Evolutionary conservation across 37 sponge, comb jelly and placozoan genomes (phyloP), one percentile per base, ranked within the genome.

Genomic region (Axinella damicornis): DNA sequence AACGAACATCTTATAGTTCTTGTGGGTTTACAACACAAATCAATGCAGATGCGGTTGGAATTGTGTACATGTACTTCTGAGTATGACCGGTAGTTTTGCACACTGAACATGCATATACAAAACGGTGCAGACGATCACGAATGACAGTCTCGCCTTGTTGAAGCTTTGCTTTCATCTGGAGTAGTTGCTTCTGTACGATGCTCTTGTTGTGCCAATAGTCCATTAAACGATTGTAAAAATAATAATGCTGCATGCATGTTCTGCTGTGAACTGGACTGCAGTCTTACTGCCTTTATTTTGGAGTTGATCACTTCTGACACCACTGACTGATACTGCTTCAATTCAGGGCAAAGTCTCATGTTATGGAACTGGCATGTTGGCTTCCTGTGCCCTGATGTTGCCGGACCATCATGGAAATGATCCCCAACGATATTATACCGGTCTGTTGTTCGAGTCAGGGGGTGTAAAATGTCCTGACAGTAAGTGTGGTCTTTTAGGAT

Each of bases 251-350:
- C 24, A 72, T 46, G 73, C 40, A 72, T 46, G 73, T 72, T 72
- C 24, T 72, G 73, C 53, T 72, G 73, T 24, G 22, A 28, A 41
- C 73, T 72, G n/a, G 30, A 28, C 73, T 72, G 73, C 22, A 72
- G 27, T 72, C 73, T 53, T n/a, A 28, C 30, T 20, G 73, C 24
- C 27, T 46, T 72, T 39, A 72, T 72, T 46, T 72, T 72, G 15
- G 73, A 72, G 73, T 72, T 72, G 4, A 72, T 72, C 69, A 72
- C 73, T n/a, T 72, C 73, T 46, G 73, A 72, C 22, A 28, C 30
- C 30, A 72, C 73, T 72, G 73, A 72, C 40, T 72, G 46, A 46
- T 72, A 72, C 37, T 72, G 53, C 5, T 2, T 46, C 27, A 72
- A 18, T 46, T 72, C 73, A 4, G 73, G 73, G 27, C 73, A 72